Base-by-base conservation (phyloP, 2,113 vertebrate genomes). In the Lepus timidus region DNA sequence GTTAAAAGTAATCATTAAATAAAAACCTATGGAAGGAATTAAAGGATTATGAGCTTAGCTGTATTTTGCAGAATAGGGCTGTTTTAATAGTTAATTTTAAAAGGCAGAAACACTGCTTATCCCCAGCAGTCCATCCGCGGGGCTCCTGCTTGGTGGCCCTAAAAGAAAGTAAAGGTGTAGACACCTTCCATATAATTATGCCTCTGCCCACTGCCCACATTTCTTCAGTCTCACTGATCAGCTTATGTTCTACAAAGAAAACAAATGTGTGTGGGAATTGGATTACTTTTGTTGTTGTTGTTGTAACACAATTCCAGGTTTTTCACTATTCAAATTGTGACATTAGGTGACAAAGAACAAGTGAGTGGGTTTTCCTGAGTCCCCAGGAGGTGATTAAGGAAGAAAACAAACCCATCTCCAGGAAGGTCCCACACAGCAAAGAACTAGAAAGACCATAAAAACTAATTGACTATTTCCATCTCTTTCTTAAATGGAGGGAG, bases 351-450 rank as follows among this genome's bases (percentile, higher is more conserved):
- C 65, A 14, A 7, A 31, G 33, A 76, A 80, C 39, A 91, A 93
- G 22, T 51, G 36, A 82, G 5, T 83, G 29, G 23, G 25, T 93
- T 93, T 91, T 95, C 61, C 78, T 87, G 76, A 71, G 62, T 91
- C 64, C 12, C n/a, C 33, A 33, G 58, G 36, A 88, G 39, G 39
- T 1, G 79, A 83, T 55, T 39, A 86, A 61, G 58, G 82, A 81
- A 88, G 68, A 76, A 89, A 92, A 94, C 78, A 95, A 82, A 64
- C 74, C 49, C 65, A 25, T 73, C 78, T 87, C 55, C 52, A 87
- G 39, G 82, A 92, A 92, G 58, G 49, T 58, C 19, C 23, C n/a
- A 62, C 67, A 36, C 31, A 85, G 3, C 36, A 82, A 84, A 76
- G 92, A 92, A 88, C 31, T 16, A 83, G 70, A 88, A 17, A 81